Base-by-base conservation (phyloP, 1,140 invertebrate species). In the Cydia splendana region DNA sequence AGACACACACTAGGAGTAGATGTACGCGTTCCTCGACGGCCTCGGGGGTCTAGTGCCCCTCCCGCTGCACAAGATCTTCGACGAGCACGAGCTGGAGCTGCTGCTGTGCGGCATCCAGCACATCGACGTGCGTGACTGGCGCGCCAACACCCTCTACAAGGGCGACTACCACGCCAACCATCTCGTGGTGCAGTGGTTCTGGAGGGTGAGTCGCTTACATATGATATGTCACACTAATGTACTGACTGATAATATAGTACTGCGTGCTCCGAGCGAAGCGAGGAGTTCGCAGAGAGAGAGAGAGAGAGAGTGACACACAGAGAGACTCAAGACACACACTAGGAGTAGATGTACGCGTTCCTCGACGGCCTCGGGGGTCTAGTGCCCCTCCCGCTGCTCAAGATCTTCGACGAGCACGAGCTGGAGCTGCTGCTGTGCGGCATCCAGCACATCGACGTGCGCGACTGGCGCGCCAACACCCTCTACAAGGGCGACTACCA, bases 121-220 rank as follows among this genome's bases (percentile, higher is more conserved):
- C 89, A 99, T 99, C 85, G 99, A 99, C 93, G 99, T 99, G 76
- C 98, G 98, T 90, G 99, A 99, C 94, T 99, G 99, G 99, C 98
- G 98, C 89, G 95, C 95, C 79, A 98, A 99, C 93, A 98, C 98
- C 0, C 94, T 98, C 0, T 99, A 99, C 93, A 99, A 99, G 94
- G 98, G 98, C 65, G 38, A 42, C 9, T 42, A 99, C 91, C 98
- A 99, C 91, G 96, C 97, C 18, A 99, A 99, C 94, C 98, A 99
- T 88, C 97, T 18, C 10, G 97, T 97, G 0, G 96, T 99, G 18
- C 97, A 98, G 88, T 98, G 97, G 96, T 99, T 99, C 93, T 99
- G 98, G 98, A 96, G 98, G 88, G 97, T 97, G 88, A 51, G 48
- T 51, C 38, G 38, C 38, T 4, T 7, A 6, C 0, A 6, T 6